Percentiles rank a stretch among this genome's conserved stretches.
These are phyloP conservation scores for Darevskia mixta DNA, from an alignment of 2,797 vertebrate genomes.

Conservation along the genomic window DNA sequence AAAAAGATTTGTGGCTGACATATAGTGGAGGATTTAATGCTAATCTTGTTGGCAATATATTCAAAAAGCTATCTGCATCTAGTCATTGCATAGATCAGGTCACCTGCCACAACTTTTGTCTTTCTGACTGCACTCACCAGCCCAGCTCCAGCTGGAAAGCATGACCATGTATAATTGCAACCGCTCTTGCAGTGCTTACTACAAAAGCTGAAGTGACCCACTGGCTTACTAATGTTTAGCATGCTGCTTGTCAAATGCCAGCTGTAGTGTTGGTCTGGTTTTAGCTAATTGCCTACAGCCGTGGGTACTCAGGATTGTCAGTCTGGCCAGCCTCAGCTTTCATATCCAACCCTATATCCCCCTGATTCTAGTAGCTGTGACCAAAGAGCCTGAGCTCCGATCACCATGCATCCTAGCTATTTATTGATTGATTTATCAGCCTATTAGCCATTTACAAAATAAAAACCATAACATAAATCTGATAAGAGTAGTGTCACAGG, in stretches of 20 bases:
- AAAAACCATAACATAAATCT: no score
- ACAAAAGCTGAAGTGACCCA: not conserved
- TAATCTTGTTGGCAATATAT: conserved; percentile 1
- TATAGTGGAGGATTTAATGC: not conserved
- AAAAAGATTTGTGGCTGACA: conserved; percentile 38
- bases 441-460: no score
- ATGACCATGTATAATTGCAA: not conserved
- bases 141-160: fast-evolving
- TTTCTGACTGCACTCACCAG: conserved; percentile 27
- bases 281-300: not conserved
- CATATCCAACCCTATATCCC: no score
- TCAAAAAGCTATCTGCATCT: not conserved
- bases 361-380: no score
- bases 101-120: not conserved
- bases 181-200: not conserved
- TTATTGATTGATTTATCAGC: no score
- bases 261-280: not conserved
- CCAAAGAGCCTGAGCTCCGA: no score
- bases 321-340: no score
- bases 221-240: not conserved
- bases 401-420: no score
- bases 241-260: not conserved
- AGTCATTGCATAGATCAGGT: not conserved
- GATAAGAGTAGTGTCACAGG: no score
- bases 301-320: not conserved